phyloP scores from a whole-genome alignment of 2,113 vertebrate genomes.

The Redunca redunca region DNA sequence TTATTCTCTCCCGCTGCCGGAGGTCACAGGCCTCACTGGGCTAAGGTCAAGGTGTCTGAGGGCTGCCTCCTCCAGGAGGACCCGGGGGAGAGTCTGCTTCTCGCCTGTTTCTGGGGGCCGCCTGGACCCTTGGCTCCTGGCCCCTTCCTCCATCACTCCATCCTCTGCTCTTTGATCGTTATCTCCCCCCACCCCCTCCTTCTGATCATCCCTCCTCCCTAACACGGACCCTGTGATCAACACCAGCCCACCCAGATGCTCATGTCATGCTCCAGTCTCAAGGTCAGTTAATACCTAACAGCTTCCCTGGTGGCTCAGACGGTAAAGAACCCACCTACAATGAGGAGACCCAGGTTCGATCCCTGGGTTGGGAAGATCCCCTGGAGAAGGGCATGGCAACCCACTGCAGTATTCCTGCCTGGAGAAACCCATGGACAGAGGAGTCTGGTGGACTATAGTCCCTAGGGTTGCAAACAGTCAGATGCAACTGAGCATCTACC shows the following conservation, averaged over 20 bases:
- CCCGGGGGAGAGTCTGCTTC: neutral
- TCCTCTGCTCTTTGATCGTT: accelerated
- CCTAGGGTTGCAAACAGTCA: neutral
- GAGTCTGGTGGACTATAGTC: neutral
- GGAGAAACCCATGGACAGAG: neutral
- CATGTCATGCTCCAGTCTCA: accelerated
- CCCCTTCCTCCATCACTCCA: neutral
- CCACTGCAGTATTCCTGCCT: neutral
- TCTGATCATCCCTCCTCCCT: accelerated
- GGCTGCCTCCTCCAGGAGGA: neutral
- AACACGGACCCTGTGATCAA: accelerated
- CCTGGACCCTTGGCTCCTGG: accelerated
- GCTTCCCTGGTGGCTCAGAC: neutral
- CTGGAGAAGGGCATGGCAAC: neutral
- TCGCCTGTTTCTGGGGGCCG: accelerated
- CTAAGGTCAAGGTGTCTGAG: accelerated
- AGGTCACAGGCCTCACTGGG: neutral
- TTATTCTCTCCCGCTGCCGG: accelerated
- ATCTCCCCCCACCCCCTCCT: neutral
- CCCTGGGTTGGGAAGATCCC: neutral
- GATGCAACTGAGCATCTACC: accelerated
- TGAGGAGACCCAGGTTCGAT: neutral
- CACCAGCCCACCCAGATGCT: accelerated
- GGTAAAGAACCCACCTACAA: neutral
- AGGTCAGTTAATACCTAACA: neutral